phyloP scores from a whole-genome alignment of 2,888 invertebrate genomes.

The Campoplex nolae region DNA sequence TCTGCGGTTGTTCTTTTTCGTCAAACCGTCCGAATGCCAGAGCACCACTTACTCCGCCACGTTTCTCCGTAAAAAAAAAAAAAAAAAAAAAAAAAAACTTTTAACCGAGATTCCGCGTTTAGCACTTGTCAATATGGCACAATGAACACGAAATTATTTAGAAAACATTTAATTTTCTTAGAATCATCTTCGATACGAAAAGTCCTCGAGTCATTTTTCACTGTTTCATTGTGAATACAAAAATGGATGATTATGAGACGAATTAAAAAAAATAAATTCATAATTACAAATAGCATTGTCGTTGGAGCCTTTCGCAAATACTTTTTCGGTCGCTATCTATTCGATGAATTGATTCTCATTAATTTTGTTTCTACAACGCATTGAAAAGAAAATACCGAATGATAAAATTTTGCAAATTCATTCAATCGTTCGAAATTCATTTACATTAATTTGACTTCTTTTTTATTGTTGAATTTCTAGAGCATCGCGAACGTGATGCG shows the following conservation, averaged over 20 bases:
- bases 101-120: background rate
- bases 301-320: background rate
- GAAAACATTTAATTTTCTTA: background rate
- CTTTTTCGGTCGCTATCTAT: background rate
- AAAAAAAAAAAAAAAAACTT: background rate
- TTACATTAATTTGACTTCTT: background rate
- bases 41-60: background rate
- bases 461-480: constrained; percentile 84
- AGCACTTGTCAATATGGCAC: background rate
- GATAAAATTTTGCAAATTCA: no score
- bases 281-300: no score
- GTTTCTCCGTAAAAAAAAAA: background rate
- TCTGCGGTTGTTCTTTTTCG: background rate
- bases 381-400: background rate
- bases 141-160: background rate
- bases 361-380: background rate
- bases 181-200: no score
- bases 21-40: background rate
- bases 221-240: no score
- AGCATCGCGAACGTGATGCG: constrained; percentile 93
- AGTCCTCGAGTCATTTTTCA: no score
- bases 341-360: background rate
- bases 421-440: no score
- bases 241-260: background rate
- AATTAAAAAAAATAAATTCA: background rate